These are phyloP conservation scores for Sisor rabdophorus DNA, from an alignment of 2,113 vertebrate genomes.

Conservation along the genomic window DNA sequence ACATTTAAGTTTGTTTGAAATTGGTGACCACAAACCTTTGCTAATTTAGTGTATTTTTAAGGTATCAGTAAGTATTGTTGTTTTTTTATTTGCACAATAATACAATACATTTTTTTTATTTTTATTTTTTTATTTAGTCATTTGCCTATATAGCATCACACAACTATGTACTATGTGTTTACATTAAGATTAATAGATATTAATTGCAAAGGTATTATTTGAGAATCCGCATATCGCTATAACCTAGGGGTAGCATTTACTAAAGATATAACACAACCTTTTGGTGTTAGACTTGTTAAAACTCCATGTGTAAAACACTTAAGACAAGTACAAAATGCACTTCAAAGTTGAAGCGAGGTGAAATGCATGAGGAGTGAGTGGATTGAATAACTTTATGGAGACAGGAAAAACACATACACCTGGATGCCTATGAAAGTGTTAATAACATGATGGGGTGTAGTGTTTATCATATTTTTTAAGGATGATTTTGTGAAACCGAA, in stretches of 20 bases:
- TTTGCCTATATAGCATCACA: too few species aligned
- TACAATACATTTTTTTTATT: too few species aligned
- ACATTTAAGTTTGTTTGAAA: too few species aligned
- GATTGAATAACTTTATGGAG: slow-evolving; percentile 34
- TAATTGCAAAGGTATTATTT: not conserved
- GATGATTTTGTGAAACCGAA: slow-evolving; percentile 63
- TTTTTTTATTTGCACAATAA: too few species aligned
- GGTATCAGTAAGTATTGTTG: too few species aligned
- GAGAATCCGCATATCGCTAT: not conserved
- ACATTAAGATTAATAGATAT: not conserved
- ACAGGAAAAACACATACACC: slow-evolving; percentile 47
- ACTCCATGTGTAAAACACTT: not conserved
- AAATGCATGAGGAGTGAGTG: slow-evolving; percentile 32
- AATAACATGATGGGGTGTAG: slow-evolving; percentile 53
- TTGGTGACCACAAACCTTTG: too few species aligned
- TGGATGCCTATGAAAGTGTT: slow-evolving; percentile 41
- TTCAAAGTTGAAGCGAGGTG: slow-evolving; percentile 19
- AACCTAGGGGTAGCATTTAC: not conserved
- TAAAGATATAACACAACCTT: not conserved
- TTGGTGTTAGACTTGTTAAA: slow-evolving; percentile 16
- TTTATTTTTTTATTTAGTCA: too few species aligned
- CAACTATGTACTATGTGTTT: too few species aligned
- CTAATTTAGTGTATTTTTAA: too few species aligned
- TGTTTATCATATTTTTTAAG: slow-evolving; percentile 45
- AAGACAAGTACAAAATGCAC: not conserved